Conservation (phyloP, 2,797 vertebrate genomes). For the Steatocranus sp. region DNA sequence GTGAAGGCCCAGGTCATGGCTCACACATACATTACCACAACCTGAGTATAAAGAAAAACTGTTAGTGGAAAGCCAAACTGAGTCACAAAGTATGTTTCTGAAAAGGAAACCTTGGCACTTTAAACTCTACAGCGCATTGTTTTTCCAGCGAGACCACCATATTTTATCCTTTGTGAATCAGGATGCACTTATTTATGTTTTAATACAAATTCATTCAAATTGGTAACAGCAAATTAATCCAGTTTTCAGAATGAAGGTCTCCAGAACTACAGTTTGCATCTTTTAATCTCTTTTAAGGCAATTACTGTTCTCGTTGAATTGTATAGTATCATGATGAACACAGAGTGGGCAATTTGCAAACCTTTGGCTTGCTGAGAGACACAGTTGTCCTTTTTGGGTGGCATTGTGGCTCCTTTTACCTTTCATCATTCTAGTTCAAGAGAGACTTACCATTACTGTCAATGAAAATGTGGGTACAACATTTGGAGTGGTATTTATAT, state of each 20-base stretch:
- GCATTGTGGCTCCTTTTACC: constrained; percentile 59
- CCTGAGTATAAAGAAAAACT: background rate
- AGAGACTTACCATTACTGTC: constrained; percentile 66
- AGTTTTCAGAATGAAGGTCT: background rate
- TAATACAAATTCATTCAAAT: constrained; percentile 2
- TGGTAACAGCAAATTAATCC: background rate
- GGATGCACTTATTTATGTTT: background rate
- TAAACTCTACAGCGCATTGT: background rate
- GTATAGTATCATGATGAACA: constrained; percentile 52
- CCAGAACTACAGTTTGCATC: background rate
- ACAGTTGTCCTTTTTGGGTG: constrained; percentile 63
- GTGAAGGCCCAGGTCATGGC: constrained; percentile 5
- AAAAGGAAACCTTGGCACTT: background rate
- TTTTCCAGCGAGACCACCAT: background rate
- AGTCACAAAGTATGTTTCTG: background rate
- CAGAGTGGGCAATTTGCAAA: constrained; percentile 53
- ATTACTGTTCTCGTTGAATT: constrained; percentile 26
- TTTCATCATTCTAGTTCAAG: constrained; percentile 66
- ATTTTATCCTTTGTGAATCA: background rate
- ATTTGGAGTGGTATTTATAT: constrained; percentile 72
- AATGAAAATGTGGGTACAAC: constrained; percentile 64
- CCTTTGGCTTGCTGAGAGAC: constrained; percentile 51
- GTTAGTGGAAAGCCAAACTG: background rate
- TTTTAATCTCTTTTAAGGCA: constrained; percentile 30
- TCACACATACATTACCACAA: background rate